Conservation (phyloP, 2,888 invertebrate genomes). For the Dimorphilus gyrociliatus region DNA sequence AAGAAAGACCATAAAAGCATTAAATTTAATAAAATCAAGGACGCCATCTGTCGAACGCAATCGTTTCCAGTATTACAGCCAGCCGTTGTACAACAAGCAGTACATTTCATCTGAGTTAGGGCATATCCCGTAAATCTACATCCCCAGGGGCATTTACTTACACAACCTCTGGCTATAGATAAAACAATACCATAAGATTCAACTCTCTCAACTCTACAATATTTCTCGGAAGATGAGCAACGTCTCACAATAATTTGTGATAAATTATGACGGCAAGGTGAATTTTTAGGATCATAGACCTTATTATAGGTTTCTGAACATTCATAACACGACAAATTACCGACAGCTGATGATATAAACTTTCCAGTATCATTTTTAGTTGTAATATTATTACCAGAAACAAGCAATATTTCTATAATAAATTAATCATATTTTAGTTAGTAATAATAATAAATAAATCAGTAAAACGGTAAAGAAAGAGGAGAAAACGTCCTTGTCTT, state of each 20-base stretch:
- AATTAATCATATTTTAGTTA: too few relatives aligned
- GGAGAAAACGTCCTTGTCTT: too few relatives aligned
- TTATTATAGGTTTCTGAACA: constrained; percentile 1
- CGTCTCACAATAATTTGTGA: neutral
- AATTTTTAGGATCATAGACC: neutral
- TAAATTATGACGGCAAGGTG: constrained; percentile 1
- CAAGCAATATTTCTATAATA: too few relatives aligned
- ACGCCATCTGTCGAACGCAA: too few relatives aligned
- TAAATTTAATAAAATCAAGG: too few relatives aligned
- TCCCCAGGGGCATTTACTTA: constrained; percentile 7
- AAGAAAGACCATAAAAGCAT: too few relatives aligned
- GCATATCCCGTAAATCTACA: constrained; percentile 9
- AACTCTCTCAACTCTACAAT: neutral
- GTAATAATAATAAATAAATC: too few relatives aligned
- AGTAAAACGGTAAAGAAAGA: too few relatives aligned
- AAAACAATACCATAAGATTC: neutral
- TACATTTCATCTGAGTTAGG: constrained; percentile 8
- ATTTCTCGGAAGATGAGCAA: too few relatives aligned
- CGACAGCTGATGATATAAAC: too few relatives aligned
- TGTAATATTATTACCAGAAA: too few relatives aligned
- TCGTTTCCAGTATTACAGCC: constrained; percentile 9
- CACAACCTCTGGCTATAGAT: constrained; percentile 6
- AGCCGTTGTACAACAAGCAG: constrained; percentile 8
- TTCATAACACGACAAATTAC: neutral
- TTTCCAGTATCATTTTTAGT: too few relatives aligned